phyloP scores from a whole-genome alignment of 1,140 invertebrate genomes.

The Steinernema feltiae region DNA sequence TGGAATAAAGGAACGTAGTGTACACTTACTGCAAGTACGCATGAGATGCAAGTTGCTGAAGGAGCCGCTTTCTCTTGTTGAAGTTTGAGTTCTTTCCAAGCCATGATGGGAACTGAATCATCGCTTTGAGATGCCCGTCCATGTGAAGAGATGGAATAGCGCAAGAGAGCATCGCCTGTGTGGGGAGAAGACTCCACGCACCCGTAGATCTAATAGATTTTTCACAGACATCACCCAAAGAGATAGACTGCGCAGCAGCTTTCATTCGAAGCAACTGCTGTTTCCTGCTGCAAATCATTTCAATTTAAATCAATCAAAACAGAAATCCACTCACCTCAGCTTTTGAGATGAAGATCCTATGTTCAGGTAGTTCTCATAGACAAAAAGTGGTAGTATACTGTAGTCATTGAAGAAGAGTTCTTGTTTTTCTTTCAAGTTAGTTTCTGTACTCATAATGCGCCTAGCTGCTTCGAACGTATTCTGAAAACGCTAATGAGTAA shows the following conservation, averaged over 20 bases:
- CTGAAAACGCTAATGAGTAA: conserved; percentile 35
- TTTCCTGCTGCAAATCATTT: conserved; percentile 47
- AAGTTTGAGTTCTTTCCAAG: conserved; percentile 84
- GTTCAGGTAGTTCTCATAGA: conserved; percentile 89
- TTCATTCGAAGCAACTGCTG: conserved; percentile 68
- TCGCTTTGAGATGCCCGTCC: conserved; percentile 70
- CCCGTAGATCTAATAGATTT: conserved; percentile 70
- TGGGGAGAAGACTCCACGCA: conserved; percentile 81
- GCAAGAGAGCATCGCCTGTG: conserved; percentile 81
- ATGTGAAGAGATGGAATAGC: conserved; percentile 80
- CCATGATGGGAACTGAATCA: conserved; percentile 87
- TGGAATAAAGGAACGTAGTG: conserved; percentile 44
- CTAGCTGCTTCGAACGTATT: conserved; percentile 82
- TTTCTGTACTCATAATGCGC: conserved; percentile 72
- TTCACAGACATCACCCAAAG: conserved; percentile 78
- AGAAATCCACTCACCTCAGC: conserved; percentile 20
- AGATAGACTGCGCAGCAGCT: conserved; percentile 75
- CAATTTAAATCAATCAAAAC: conserved; percentile 17
- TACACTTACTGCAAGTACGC: conserved; percentile 69
- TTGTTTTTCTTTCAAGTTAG: conserved; percentile 71
- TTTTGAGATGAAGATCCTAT: conserved; percentile 34
- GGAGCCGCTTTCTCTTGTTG: conserved; percentile 73
- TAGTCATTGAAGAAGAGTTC: conserved; percentile 96
- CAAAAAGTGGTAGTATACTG: conserved; percentile 83
- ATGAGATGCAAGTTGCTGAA: conserved; percentile 75